These are phyloP conservation scores for Arrhopalites spinosus DNA, from an alignment of 2,888 invertebrate species.

Conservation along the genomic window DNA sequence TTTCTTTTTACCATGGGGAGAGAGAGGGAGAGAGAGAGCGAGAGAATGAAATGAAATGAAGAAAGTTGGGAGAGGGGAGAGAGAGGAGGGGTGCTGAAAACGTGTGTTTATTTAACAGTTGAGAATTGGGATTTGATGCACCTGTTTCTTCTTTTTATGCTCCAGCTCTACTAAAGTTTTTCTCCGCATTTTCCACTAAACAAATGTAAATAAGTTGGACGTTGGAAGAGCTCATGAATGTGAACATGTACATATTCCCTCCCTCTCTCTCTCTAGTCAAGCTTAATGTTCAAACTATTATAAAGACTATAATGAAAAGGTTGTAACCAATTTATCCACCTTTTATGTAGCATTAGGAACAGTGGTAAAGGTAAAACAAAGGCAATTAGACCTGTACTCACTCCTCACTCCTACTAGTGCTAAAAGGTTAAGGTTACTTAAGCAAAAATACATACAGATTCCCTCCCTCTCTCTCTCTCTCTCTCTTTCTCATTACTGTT, in stretches of 20 bases:
- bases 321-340: no score
- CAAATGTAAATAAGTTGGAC: background rate
- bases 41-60: background rate
- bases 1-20: background rate
- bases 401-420: background rate
- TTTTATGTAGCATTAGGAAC: no score
- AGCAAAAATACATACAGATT: background rate
- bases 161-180: background rate
- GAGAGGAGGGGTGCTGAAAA: background rate
- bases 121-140: slow-evolving; percentile 11
- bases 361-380: no score
- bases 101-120: background rate
- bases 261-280: no score
- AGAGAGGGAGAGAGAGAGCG: slow-evolving; percentile 2
- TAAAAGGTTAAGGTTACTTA: background rate
- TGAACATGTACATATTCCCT: no score
- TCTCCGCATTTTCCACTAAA: background rate
- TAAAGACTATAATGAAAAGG: no score
- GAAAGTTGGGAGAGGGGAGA: background rate
- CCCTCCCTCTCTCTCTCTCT: no score
- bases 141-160: background rate
- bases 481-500: no score
- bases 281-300: no score
- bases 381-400: background rate
- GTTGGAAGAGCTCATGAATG: no score